These are phyloP conservation scores for Spinus olivaceus DNA, from an alignment of 2,797 vertebrate species.

Conservation along the genomic window DNA sequence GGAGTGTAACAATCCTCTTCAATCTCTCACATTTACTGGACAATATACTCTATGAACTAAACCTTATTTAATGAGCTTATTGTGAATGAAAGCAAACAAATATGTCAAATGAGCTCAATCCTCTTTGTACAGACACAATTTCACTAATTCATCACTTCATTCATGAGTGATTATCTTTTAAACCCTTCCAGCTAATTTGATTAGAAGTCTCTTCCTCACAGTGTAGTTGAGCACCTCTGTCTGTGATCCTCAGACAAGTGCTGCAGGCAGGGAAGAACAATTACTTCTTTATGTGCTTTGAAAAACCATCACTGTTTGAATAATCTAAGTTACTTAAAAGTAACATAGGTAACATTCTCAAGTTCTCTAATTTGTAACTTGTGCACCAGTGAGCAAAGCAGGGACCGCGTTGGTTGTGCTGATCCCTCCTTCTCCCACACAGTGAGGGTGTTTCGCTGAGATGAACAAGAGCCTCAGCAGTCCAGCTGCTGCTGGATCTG, in stretches of 20 bases:
- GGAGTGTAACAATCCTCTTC: background rate
- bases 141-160: background rate
- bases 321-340: background rate
- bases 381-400: background rate
- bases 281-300: background rate
- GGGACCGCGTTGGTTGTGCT: background rate
- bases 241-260: background rate
- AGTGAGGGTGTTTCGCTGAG: fast-evolving
- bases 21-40: background rate
- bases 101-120: background rate
- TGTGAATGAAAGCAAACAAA: background rate
- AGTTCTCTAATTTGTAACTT: background rate
- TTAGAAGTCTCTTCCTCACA: background rate
- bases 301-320: background rate
- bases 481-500: background rate
- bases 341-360: background rate
- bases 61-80: background rate
- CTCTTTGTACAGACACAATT: background rate
- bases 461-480: background rate
- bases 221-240: background rate
- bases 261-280: background rate
- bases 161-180: background rate
- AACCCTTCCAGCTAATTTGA: background rate
- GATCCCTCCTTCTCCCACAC: fast-evolving
- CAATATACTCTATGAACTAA: background rate